Percentiles rank a stretch among this genome's conserved stretches.
phyloP scores from a whole-genome alignment of 2,113 vertebrate genomes.

The Zapus hudsonius region DNA sequence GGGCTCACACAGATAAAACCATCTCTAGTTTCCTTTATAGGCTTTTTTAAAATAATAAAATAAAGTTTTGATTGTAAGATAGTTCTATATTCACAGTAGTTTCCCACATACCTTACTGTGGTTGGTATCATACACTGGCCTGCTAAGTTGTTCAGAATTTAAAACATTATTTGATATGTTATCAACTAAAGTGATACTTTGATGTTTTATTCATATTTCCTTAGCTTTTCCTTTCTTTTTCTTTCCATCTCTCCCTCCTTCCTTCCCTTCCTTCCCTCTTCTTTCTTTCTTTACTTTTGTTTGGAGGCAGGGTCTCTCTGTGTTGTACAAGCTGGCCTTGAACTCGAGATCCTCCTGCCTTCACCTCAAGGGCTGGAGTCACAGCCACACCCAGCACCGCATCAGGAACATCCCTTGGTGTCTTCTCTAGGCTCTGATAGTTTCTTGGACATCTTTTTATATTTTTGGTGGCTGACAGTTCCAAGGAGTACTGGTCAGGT shows the following conservation, averaged over 20 bases:
- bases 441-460: not conserved
- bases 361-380: not conserved
- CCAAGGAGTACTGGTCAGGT: not conserved
- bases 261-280: not conserved
- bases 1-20: not conserved
- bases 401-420: fast-evolving
- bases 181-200: not conserved
- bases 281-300: not conserved
- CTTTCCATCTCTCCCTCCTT: no score
- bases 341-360: not conserved
- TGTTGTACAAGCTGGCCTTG: not conserved
- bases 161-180: not conserved
- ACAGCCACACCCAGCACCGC: not conserved
- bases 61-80: conserved; percentile 8
- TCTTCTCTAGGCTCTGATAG: not conserved
- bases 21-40: conserved; percentile 23
- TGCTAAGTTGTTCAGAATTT: not conserved
- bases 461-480: not conserved
- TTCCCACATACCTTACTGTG: not conserved
- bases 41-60: not conserved
- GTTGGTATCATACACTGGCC: not conserved
- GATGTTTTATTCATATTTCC: not conserved
- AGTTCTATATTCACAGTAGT: conserved; percentile 12
- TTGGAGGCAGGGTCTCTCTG: no score
- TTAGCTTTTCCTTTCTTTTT: not conserved